Percentiles rank a stretch among this genome's conserved stretches.
phyloP scores from a whole-genome alignment of 2,797 vertebrate species.

The Amblyraja radiata region DNA sequence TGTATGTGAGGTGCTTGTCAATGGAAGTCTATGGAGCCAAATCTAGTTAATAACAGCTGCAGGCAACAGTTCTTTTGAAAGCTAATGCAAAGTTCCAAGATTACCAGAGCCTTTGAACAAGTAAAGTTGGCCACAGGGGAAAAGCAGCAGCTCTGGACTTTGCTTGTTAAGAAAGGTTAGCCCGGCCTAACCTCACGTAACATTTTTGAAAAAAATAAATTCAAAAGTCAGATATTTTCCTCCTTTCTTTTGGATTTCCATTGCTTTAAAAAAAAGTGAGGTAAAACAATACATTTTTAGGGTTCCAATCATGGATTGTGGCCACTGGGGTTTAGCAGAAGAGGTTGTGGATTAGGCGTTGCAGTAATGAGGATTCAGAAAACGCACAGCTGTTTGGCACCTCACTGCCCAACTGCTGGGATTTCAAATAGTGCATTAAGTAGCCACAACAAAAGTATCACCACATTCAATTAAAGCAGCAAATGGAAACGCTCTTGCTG shows the following conservation, averaged over 20 bases:
- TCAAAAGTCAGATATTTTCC: neutral
- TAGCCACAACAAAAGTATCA: constrained; percentile 39
- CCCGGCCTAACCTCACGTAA: neutral
- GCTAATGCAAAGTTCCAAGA: constrained; percentile 44
- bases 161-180: constrained; percentile 44
- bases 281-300: neutral
- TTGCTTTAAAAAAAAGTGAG: neutral
- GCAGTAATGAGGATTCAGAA: constrained; percentile 40
- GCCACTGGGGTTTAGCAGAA: constrained; percentile 27
- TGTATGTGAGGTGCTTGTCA: constrained; percentile 49
- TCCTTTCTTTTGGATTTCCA: neutral
- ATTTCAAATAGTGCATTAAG: constrained; percentile 39
- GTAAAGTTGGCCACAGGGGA: constrained; percentile 48
- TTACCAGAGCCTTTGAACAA: constrained; percentile 52
- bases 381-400: constrained; percentile 40
- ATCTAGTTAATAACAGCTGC: constrained; percentile 55
- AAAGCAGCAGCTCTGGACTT: constrained; percentile 47
- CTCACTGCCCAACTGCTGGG: constrained; percentile 39
- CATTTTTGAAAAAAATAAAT: neutral
- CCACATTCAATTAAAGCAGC: constrained; percentile 36
- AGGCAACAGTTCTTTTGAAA: constrained; percentile 49
- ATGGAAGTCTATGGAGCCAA: constrained; percentile 47
- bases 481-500: constrained; percentile 34
- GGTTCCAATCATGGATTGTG: neutral
- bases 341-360: constrained; percentile 32